Base-by-base conservation (phyloP, 2,797 vertebrate species). In the Gobio occitaniae region DNA sequence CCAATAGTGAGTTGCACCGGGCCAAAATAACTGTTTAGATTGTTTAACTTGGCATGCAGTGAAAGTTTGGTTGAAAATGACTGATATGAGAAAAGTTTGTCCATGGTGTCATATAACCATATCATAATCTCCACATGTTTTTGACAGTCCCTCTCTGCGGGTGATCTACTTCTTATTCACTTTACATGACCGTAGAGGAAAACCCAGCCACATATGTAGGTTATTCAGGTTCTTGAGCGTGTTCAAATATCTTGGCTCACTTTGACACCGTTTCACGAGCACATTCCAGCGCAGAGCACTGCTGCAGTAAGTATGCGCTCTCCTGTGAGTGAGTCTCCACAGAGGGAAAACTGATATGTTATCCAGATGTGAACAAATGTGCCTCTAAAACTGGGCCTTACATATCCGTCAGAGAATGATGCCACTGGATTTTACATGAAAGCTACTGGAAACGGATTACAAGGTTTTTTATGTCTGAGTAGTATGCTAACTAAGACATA, bases 361-460 rank as follows among this genome's bases (percentile, higher is more conserved):
- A 77, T 88, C 87, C 88, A 90, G 88, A 90, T 89, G 88, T 88
- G 77, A 79, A 65, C 61, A 84, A 80, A 83, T 41, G 81, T 48
- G 41, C 56, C n/a, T 78, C 65, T 61, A 80, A 66, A 86, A 82
- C 84, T 63, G 17, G 25, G 68, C 71, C 80, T 66, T 85, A 69
- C 69, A 54, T 38, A 50, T 63, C 69, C 4, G 61, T 77, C 47
- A 61, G 54, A 75, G 56, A 78, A 74, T 83, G 71, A 83, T 74
- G 44, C 78, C 78, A 86, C 85, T 85, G 86, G 56, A 86, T 76
- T 82, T 88, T 74, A 78, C 71, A 65, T 66, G 47, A 75, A 75
- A 52, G 32, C 59, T 54, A 76, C 29, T 17, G 47, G 21, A 66
- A 72, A 59, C 21, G 10, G n/a, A 19, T 59, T 12, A 61, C 25